phyloP scores from a whole-genome alignment of 2,888 invertebrate species.

The Halocaridina rubra region DNA sequence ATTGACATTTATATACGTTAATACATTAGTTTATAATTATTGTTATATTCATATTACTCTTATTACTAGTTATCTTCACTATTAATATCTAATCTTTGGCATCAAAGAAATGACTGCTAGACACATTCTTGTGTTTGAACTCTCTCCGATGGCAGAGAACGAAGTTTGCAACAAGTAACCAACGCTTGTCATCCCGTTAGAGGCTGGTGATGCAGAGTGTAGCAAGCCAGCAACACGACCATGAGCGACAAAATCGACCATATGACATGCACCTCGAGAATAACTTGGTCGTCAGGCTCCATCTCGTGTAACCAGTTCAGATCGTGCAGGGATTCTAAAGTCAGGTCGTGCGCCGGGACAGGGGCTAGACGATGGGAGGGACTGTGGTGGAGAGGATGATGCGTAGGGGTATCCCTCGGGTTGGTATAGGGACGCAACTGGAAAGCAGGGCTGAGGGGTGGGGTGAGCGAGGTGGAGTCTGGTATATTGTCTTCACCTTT shows the following conservation, averaged over 20 bases:
- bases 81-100: not conserved
- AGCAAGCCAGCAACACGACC: conserved; percentile 61
- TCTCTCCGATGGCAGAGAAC: too few relatives aligned
- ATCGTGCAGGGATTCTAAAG: conserved; percentile 59
- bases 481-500: conserved; percentile 1
- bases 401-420: conserved; percentile 62
- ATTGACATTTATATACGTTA: too few relatives aligned
- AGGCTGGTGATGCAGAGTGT: conserved; percentile 51
- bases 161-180: too few relatives aligned
- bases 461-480: conserved; percentile 16
- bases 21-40: not conserved
- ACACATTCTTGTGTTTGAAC: too few relatives aligned
- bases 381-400: conserved; percentile 37
- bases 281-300: conserved; percentile 59
- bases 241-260: conserved; percentile 62
- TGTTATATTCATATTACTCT: not conserved
- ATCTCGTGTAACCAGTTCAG: conserved; percentile 61
- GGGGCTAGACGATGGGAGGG: conserved; percentile 21
- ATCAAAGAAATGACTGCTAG: too few relatives aligned
- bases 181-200: conserved; percentile 13
- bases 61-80: not conserved
- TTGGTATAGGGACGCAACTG: conserved; percentile 57
- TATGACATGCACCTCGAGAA: conserved; percentile 62
- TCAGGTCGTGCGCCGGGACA: conserved; percentile 49
- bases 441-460: conserved; percentile 27